A percentile compares a stretch with the other conserved stretches of the same genome.
Evolutionary conservation across 1,140 invertebrate species (phyloP).

Genomic region (Zophobas atratus): DNA sequence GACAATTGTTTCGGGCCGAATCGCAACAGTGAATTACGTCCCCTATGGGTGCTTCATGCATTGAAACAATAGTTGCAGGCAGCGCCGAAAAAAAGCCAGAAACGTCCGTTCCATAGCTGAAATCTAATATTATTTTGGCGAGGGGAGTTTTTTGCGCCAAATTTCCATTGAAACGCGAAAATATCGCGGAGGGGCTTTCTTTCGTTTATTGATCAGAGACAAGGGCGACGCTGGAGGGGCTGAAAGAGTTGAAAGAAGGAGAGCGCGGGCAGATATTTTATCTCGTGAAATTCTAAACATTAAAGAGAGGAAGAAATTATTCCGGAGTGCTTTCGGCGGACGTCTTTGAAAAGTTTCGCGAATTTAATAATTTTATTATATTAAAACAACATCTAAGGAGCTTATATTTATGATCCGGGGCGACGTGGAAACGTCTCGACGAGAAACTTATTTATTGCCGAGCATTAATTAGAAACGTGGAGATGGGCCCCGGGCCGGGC

Average conservation of each 20-base stretch:
- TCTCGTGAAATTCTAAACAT: constrained; percentile 46
- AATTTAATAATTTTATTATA: constrained; percentile 44
- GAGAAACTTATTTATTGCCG: constrained; percentile 23
- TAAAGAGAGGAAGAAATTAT: constrained; percentile 46
- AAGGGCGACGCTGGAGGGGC: constrained; percentile 46
- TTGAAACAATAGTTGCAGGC: constrained; percentile 53
- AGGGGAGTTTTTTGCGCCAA: constrained; percentile 10
- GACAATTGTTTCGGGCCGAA: constrained; percentile 53
- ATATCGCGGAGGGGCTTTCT: constrained; percentile 36
- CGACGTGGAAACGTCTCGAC: constrained; percentile 14
- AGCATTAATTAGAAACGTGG: constrained; percentile 18
- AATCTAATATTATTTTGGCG: constrained; percentile 48
- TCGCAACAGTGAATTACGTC: constrained; percentile 56
- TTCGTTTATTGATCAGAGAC: constrained; percentile 51
- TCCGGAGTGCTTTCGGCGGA: constrained; percentile 42
- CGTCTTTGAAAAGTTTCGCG: constrained; percentile 42
- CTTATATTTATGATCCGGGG: constrained; percentile 33
- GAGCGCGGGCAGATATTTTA: constrained; percentile 45
- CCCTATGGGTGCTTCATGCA: constrained; percentile 49
- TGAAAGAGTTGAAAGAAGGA: constrained; percentile 52
- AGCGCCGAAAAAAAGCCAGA: constrained; percentile 35
- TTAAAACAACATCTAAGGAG: constrained; percentile 42
- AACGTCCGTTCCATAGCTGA: constrained; percentile 36
- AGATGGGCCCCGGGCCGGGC: not conserved
- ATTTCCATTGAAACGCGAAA: constrained; percentile 49